These are phyloP conservation scores for Drosophila neotestacea DNA, from an alignment of 2,888 invertebrate species.

Conservation along the genomic window DNA sequence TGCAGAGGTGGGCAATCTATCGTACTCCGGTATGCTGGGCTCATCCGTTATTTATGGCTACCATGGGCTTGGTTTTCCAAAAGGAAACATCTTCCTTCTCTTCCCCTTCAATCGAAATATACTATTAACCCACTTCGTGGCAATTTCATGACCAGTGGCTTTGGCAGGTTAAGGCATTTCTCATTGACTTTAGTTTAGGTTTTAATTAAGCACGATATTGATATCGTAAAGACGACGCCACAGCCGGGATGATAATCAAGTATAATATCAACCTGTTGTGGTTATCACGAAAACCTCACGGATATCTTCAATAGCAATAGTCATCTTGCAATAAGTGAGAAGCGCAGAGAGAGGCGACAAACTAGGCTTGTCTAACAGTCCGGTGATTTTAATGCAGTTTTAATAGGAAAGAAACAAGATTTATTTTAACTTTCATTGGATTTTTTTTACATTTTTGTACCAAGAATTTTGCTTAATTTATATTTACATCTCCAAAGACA, in stretches of 20 bases:
- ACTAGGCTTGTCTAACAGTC: neutral
- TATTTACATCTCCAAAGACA: no score
- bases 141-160: neutral
- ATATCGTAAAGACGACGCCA: conserved; percentile 26
- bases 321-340: neutral
- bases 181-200: conserved; percentile 33
- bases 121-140: conserved; percentile 37
- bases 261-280: conserved; percentile 64
- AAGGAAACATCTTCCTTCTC: neutral
- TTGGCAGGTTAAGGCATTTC: conserved; percentile 1
- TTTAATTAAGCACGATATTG: conserved; percentile 77
- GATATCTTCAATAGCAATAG: neutral
- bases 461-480: no score
- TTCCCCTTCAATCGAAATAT: neutral
- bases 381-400: neutral
- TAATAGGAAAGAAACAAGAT: no score
- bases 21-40: conserved; percentile 42
- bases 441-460: no score
- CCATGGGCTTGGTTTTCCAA: conserved; percentile 10
- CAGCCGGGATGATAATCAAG: conserved; percentile 59
- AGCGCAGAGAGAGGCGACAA: neutral
- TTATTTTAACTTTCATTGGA: no score
- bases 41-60: conserved; percentile 72
- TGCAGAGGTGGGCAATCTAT: conserved; percentile 41
- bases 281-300: neutral